Percentiles rank a stretch among this genome's conserved stretches.
These are phyloP conservation scores for Hyles lineata DNA, from an alignment of 2,888 invertebrate genomes.

Conservation along the genomic window DNA sequence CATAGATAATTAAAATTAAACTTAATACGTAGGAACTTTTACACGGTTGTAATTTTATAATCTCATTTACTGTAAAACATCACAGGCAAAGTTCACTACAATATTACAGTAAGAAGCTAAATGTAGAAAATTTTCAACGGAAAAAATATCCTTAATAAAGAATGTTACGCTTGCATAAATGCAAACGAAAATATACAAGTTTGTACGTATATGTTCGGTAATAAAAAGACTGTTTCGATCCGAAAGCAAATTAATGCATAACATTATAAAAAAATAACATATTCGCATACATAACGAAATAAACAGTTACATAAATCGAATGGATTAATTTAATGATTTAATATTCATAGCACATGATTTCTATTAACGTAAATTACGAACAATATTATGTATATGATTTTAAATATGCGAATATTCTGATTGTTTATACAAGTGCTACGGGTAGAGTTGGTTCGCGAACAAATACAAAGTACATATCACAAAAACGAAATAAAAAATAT, in stretches of 20 bases:
- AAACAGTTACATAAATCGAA: neutral
- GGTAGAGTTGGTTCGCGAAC: too few species aligned
- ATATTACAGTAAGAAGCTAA: conserved; percentile 1
- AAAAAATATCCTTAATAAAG: neutral
- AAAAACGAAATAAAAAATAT: neutral
- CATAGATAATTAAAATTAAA: conserved; percentile 39
- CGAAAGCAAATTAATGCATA: neutral
- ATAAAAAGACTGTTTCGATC: too few species aligned
- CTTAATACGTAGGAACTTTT: conserved; percentile 35
- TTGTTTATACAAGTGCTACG: neutral
- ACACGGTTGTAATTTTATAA: conserved; percentile 20
- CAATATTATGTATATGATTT: neutral
- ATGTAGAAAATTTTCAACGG: neutral
- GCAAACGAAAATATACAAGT: neutral
- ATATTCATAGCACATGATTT: neutral
- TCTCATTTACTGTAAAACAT: conserved; percentile 29
- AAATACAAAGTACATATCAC: too few species aligned
- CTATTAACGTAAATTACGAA: neutral
- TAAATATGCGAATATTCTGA: neutral
- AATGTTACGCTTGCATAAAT: neutral
- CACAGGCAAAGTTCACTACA: conserved; percentile 25
- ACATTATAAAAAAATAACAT: neutral
- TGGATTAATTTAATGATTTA: neutral
- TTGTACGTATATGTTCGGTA: neutral
- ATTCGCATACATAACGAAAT: neutral